These are phyloP conservation scores for Rosalia funebris DNA, from an alignment of 2,888 invertebrate species.

Conservation along the genomic window DNA sequence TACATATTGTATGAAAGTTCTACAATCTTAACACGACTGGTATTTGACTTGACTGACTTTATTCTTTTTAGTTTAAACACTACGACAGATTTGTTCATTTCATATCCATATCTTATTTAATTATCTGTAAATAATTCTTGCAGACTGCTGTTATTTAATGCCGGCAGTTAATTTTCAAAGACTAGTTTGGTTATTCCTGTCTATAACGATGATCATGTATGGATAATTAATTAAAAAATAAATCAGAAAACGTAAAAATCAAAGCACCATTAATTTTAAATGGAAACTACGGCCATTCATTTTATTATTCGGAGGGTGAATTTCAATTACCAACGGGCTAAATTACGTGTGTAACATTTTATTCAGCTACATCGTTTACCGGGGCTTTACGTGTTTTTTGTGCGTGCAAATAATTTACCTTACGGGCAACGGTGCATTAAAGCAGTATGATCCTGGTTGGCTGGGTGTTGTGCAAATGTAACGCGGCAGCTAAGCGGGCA, in stretches of 20 bases:
- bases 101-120: too few relatives aligned
- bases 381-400: slow-evolving; percentile 53
- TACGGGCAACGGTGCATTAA: slow-evolving; percentile 58
- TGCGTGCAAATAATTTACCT: slow-evolving; percentile 60
- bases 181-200: too few relatives aligned
- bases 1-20: too few relatives aligned
- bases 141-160: too few relatives aligned
- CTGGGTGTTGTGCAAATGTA: slow-evolving; percentile 56
- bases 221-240: not conserved
- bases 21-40: too few relatives aligned
- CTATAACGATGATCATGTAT: too few relatives aligned
- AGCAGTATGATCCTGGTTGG: slow-evolving; percentile 55
- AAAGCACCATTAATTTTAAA: not conserved
- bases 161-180: too few relatives aligned
- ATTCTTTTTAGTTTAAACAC: too few relatives aligned
- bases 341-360: slow-evolving; percentile 53
- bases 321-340: slow-evolving; percentile 43
- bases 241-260: not conserved
- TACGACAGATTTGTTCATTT: too few relatives aligned
- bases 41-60: too few relatives aligned
- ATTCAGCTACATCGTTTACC: slow-evolving; percentile 60
- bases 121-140: too few relatives aligned
- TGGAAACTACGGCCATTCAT: not conserved
- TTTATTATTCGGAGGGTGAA: slow-evolving; percentile 29
- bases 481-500: slow-evolving; percentile 57